Conservation (phyloP, 1,140 invertebrate genomes). For the Dinothrombium tinctorium region DNA sequence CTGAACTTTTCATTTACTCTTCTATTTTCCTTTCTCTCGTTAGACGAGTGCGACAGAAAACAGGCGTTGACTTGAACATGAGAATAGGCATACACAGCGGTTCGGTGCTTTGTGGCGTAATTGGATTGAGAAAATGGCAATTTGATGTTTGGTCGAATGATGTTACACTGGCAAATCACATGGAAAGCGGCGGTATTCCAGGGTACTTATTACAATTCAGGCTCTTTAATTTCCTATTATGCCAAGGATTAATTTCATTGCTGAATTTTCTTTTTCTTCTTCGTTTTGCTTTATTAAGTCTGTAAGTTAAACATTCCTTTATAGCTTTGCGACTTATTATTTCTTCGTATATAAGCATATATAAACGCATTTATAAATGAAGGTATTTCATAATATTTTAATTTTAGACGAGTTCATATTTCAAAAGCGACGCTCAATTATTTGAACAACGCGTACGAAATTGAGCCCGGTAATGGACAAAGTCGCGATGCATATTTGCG, state of each 20-base stretch:
- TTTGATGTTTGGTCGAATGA: conserved; percentile 98
- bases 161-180: conserved; percentile 87
- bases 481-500: conserved; percentile 48
- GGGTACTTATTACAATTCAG: conserved; percentile 38
- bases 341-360: no score
- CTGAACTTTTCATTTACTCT: conserved; percentile 4
- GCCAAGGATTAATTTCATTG: no score
- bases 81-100: conserved; percentile 54
- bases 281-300: no score
- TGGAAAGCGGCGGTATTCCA: conserved; percentile 81
- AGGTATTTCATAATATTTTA: conserved; percentile 19
- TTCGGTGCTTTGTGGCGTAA: conserved; percentile 31
- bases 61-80: conserved; percentile 63
- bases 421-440: conserved; percentile 59
- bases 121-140: conserved; percentile 82
- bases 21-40: background rate
- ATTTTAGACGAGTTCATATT: conserved; percentile 79
- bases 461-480: conserved; percentile 68
- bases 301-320: background rate
- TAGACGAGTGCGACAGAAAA: conserved; percentile 14
- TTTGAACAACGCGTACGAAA: conserved; percentile 63
- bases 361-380: conserved; percentile 7
- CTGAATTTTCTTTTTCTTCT: no score
- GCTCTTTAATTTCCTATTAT: no score
- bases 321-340: no score